Base-by-base conservation (phyloP, 2,113 vertebrate genomes). In the Chionomys nivalis region DNA sequence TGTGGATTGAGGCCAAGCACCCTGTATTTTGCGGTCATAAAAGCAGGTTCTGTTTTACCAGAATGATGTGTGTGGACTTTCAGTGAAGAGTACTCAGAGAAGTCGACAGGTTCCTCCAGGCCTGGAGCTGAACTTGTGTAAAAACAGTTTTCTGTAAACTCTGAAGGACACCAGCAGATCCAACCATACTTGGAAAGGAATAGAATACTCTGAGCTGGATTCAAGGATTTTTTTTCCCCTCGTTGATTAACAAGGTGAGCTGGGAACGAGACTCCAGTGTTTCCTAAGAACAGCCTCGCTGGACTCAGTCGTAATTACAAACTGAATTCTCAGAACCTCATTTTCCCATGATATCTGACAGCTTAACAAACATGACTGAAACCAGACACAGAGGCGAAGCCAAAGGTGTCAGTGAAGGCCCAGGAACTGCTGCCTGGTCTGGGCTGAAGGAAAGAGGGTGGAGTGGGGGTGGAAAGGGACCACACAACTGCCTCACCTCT, bases 21-120 rank as follows among this genome's bases (percentile, higher is more conserved):
- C 39, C 28, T 39, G 26, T 42, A 36, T 79, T 89, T 81, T 33
- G 65, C 0, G 6, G 31, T 42, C 61, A 33, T 42, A 33, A 81
- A 93, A 81, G 31, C 11, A 68, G 42, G 39, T 63, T 68, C 14
- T 1, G 1, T 31, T 52, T 82, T 39, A 44, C 13, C 39, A 21
- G 58, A 17, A 14, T 3, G 19, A 24, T 2, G 0, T 9, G 26
- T 16, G 5, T 11, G 78, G 1, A 47, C 13, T 42, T 72, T 39
- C 36, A 36, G 4, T 23, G 8, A 36, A 39, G 33, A 42, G 16
- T 3, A 17, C 36, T 73, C 83, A 49, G 58, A 42, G 36, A 63
- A 58, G 23, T 4, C 33, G 81, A 49, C 44, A 6, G 3, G 39
- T 75, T 91, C 73, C 65, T 93, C 66, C n/a, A 33, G 65, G 61